Base-by-base conservation (phyloP, 2,113 vertebrate species). In the Macroglossus sobrinus region DNA sequence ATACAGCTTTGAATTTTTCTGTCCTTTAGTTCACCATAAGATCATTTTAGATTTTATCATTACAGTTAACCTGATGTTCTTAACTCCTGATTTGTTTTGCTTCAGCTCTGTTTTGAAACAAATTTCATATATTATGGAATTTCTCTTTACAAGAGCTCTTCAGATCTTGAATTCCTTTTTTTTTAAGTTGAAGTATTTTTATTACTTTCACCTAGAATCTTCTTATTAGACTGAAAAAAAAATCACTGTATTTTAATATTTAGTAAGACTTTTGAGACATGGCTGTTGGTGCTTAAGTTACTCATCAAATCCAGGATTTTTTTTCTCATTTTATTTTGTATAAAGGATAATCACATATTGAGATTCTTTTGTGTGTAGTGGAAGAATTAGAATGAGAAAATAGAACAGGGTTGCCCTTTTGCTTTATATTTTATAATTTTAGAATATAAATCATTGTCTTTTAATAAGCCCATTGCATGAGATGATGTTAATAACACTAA, bases 291-390 rank as follows among this genome's bases (percentile, higher is more conserved):
- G 30, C 26, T 66, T 93, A 82, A 93, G 74, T 92, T 95, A 94
- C 72, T 95, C 84, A 88, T 76, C 68, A 66, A 84, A 82, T 96
- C 24, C 9, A 92, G 47, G 26, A 38, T 55, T 89, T 64, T 53
- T 95, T 93, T 78, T 50, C 47, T 50, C 47, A 69, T 91, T 92
- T 90, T 90, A 72, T 95, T 95, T 96, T 91, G 55, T 97, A 90
- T 93, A 95, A 95, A 97, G 92, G 30, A 55, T 95, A 96, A 95
- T 91, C 95, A 93, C 57, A 94, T 59, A 40, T 86, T 94, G 63
- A 91, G 69, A 26, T 96, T n/a, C 64, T 88, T 97, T 91, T 97
- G 33, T 97, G 22, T 96, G 33, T 69, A 75, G 22, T 75, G 11
- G 43, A 66, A 53, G 38, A 59, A 61, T 89, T 89, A 64, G 69